phyloP scores from a whole-genome alignment of 2,888 invertebrate genomes.

The Acleris laterana region DNA sequence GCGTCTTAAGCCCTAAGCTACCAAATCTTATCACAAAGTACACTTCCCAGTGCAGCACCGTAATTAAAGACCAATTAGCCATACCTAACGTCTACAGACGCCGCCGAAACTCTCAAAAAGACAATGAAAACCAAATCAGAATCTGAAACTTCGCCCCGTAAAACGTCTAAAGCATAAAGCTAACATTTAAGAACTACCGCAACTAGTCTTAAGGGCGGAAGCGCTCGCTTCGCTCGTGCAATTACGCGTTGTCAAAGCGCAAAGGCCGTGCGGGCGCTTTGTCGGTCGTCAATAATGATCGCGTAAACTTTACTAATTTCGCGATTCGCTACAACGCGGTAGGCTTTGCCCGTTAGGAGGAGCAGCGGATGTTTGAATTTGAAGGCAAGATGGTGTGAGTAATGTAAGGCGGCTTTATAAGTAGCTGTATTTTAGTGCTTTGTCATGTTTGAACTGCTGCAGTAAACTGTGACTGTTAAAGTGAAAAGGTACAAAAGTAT shows the following conservation, averaged over 20 bases:
- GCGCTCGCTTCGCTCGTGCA: slow-evolving; percentile 44
- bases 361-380: neutral
- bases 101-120: too few species aligned
- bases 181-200: slow-evolving; percentile 24
- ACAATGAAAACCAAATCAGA: too few species aligned
- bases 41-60: too few species aligned
- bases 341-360: slow-evolving; percentile 6
- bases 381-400: neutral
- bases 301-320: slow-evolving; percentile 77
- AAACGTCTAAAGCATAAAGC: slow-evolving; percentile 4
- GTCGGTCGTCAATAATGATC: slow-evolving; percentile 70
- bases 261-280: slow-evolving; percentile 57
- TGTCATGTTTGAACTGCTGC: too few species aligned
- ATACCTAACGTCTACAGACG: too few species aligned
- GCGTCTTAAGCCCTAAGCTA: too few species aligned
- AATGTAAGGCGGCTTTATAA: too few species aligned
- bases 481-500: too few species aligned
- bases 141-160: neutral
- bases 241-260: slow-evolving; percentile 68
- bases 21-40: too few species aligned
- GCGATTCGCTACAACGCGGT: slow-evolving; percentile 54
- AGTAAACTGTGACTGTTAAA: too few species aligned
- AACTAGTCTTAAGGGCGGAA: slow-evolving; percentile 33
- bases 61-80: too few species aligned
- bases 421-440: too few species aligned